Base-by-base conservation (phyloP, 2,797 vertebrate genomes). In the Mus spretus region DNA sequence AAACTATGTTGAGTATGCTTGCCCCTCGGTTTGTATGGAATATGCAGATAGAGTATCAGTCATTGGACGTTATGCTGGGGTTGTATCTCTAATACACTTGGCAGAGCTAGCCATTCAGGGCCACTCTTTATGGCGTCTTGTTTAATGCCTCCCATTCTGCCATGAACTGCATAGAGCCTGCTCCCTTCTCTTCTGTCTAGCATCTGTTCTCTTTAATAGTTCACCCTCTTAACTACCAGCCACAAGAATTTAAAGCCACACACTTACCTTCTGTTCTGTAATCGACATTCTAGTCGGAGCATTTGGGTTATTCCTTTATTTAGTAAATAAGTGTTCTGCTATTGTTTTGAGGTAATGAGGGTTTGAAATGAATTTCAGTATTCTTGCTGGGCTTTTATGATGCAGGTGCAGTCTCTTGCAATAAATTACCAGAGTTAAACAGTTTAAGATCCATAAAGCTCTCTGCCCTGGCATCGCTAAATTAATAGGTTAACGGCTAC, bases 401-500 rank as follows among this genome's bases (percentile, higher is more conserved):
- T 24, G 80, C 93, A 97, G 87, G 88, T 95, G 74, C 19, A n/a
- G 10, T 67, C 88, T 92, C 93, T 55, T 83, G 90, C 91, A 70
- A 34, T 91, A 93, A 94, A 50, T 96, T 74, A 92, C 74, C 70
- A 50, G 67, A 90, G 61, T 95, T 89, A 92, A 97, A 87, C 50
- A 86, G n/a, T 92, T 79, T 26, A 78, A 75, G 57, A 90, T n/a
- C 74, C 70, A 12, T 92, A 77, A 88, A 90, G 84, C 79, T 75
- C 61, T 5, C 40, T 24, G 57, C 67, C 57, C 5, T 67, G 63
- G 81, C 70, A 28, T 79, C 63, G 72, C 86, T 89, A 82, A 90
- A 92, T 94, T 94, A 97, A 90, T 37, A 93, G 90, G 90, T 94
- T 85, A 95, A 95, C 40, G 82, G 82, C 88, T 67, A 65, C 34